Evolutionary conservation across 2,797 vertebrate genomes (phyloP).

Genomic region (Threskiornis aethiopicus): DNA sequence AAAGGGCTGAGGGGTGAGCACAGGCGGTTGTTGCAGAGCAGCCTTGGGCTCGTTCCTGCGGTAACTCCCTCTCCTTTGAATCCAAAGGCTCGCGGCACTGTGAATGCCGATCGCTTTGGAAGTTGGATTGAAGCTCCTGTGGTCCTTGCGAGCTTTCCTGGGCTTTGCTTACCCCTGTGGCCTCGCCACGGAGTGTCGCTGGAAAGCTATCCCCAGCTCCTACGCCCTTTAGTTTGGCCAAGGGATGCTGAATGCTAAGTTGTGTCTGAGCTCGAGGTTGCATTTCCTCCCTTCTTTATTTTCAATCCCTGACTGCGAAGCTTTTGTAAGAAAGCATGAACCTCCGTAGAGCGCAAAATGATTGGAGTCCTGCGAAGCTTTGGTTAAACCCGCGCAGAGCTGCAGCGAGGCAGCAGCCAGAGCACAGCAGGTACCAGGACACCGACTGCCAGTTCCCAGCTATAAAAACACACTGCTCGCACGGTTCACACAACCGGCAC

Average conservation of each 20-base stretch:
- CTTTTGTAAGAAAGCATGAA: neutral
- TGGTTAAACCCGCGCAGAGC: neutral
- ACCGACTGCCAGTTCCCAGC: neutral
- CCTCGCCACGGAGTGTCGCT: neutral
- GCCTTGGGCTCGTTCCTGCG: neutral
- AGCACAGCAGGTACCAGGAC: slow-evolving; percentile 44
- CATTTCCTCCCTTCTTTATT: neutral
- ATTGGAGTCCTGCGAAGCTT: neutral
- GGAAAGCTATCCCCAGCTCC: neutral
- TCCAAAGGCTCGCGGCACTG: neutral
- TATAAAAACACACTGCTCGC: neutral
- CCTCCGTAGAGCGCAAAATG: rapidly evolving
- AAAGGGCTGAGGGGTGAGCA: neutral
- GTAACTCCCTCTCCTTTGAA: neutral
- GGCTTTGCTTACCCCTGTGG: neutral
- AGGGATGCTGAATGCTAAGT: rapidly evolving
- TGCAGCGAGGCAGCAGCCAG: neutral
- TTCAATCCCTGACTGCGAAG: neutral
- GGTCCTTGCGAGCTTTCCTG: neutral
- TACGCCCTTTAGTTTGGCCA: neutral
- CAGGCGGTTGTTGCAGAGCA: neutral
- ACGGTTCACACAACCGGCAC: neutral
- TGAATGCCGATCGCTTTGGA: rapidly evolving
- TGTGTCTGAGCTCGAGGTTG: neutral
- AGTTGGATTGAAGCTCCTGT: neutral